Conservation (phyloP, 2,113 vertebrate species). For the Riparia riparia region DNA sequence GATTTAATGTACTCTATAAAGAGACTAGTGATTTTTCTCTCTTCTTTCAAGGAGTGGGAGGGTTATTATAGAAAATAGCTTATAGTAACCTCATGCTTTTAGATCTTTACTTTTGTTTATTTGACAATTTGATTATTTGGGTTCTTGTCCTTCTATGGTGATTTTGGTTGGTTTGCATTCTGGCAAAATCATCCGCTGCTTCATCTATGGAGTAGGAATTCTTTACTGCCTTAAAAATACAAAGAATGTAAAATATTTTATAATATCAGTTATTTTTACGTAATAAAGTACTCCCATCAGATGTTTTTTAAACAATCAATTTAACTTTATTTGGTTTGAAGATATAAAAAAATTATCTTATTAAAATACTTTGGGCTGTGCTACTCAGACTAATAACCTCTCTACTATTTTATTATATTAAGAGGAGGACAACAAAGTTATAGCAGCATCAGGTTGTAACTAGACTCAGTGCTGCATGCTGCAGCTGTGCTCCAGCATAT, state of each 20-base stretch:
- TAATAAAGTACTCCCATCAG: neutral
- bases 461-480: neutral
- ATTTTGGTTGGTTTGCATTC: slow-evolving; percentile 1
- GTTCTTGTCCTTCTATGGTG: slow-evolving; percentile 15
- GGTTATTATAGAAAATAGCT: slow-evolving; percentile 66
- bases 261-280: neutral
- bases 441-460: neutral
- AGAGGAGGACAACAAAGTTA: neutral
- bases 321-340: neutral
- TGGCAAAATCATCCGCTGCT: neutral
- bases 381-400: neutral
- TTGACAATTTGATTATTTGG: slow-evolving; percentile 62
- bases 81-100: slow-evolving; percentile 50
- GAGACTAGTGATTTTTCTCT: slow-evolving; percentile 64
- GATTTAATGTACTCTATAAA: slow-evolving; percentile 59
- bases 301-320: neutral
- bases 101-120: slow-evolving; percentile 67
- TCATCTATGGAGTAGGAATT: neutral
- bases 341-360: neutral
- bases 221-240: slow-evolving; percentile 2
- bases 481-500: neutral
- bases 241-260: neutral
- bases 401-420: neutral
- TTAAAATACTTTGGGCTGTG: neutral
- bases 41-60: slow-evolving; percentile 47